These are phyloP conservation scores for Dendrophyllia cribrosa DNA, from an alignment of 64 coral and sea anemone species.

Conservation along the genomic window DNA sequence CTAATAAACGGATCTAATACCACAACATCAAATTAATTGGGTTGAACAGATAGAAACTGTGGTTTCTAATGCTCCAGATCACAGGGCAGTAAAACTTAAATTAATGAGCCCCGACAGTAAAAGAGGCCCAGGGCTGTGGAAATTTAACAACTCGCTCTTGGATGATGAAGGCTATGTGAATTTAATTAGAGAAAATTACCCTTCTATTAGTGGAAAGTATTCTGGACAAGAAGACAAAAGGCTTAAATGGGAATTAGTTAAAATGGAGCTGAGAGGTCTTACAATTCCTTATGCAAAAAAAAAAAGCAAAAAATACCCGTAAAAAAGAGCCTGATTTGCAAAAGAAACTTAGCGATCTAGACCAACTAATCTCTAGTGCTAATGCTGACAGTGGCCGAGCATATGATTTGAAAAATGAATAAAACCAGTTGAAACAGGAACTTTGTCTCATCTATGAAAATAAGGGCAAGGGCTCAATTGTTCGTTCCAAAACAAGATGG, in stretches of 20 bases:
- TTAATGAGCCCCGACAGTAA: not conserved
- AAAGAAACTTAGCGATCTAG: too few species aligned
- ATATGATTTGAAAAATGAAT: not conserved
- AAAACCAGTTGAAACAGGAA: too few species aligned
- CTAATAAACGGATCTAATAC: too few species aligned
- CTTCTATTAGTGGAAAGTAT: not conserved
- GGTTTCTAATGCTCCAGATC: not conserved
- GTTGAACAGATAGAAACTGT: slow-evolving; percentile 1
- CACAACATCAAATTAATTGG: too few species aligned
- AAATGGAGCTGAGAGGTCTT: too few species aligned
- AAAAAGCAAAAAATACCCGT: not conserved
- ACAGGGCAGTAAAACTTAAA: too few species aligned
- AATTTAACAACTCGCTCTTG: not conserved
- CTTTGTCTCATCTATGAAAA: too few species aligned
- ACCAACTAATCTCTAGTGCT: too few species aligned
- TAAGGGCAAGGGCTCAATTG: too few species aligned
- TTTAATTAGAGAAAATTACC: not conserved
- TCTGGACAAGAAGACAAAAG: too few species aligned
- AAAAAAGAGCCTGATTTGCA: not conserved
- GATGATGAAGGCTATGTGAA: not conserved
- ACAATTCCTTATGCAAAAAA: not conserved
- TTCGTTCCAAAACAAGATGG: too few species aligned
- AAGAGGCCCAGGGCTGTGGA: not conserved
- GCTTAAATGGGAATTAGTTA: too few species aligned
- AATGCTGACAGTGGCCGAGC: not conserved